phyloP scores from a whole-genome alignment of 2,113 vertebrate genomes.

The Thymallus thymallus region DNA sequence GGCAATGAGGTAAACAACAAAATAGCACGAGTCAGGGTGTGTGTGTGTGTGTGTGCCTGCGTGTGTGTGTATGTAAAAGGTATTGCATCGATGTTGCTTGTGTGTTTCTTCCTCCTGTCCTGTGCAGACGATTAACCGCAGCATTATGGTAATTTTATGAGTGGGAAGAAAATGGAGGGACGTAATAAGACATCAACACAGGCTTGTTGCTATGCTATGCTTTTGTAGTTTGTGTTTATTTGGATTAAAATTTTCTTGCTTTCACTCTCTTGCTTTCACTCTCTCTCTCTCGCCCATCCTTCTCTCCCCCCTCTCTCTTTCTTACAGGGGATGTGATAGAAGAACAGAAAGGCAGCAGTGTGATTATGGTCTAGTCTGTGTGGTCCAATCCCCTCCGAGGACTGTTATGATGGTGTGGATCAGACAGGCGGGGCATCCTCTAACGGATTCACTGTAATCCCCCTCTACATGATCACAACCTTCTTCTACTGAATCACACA shows the following conservation, averaged over 20 bases:
- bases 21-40: background rate
- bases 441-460: too few relatives aligned
- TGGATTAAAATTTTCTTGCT: constrained; percentile 41
- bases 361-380: too few relatives aligned
- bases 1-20: too few relatives aligned
- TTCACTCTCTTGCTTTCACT: constrained; percentile 28
- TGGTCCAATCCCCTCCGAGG: background rate
- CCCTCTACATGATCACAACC: too few relatives aligned
- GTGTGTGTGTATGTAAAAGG: background rate
- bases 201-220: constrained; percentile 57
- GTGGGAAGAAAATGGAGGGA: too few relatives aligned
- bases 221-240: constrained; percentile 36
- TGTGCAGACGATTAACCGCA: too few relatives aligned
- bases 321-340: background rate
- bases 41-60: background rate
- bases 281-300: constrained; percentile 16
- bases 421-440: too few relatives aligned
- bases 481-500: too few relatives aligned
- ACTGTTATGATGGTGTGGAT: too few relatives aligned
- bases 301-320: background rate
- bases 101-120: too few relatives aligned
- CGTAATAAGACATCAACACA: background rate
- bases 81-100: too few relatives aligned
- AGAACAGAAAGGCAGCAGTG: background rate
- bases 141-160: too few relatives aligned